Base-by-base conservation (phyloP, 2,888 invertebrate species). In the Alcis repandata region DNA sequence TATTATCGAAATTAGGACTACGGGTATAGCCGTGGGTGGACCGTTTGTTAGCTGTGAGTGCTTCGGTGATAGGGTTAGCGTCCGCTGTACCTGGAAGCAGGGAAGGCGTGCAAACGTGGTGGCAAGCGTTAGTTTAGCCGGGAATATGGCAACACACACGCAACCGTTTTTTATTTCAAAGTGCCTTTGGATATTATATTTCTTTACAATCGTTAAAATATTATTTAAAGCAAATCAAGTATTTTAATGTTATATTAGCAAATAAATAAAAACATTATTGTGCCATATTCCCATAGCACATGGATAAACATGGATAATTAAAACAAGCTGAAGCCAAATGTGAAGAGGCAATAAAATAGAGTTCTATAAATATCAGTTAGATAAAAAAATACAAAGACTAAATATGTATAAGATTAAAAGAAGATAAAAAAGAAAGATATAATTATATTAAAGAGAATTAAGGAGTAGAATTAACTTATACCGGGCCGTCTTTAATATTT, bases 11-110 rank as follows among this genome's bases (percentile, higher is more conserved):
- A 64, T 86, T 89, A 0, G 79, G 68, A 61, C 73, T 85, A 71
- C 92, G 85, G 48, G 89, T 80, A 71, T 84, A 92, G 63, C 85
- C 85, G 79, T 87, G 85, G 56, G 81, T 63, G 15, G 82, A 74
- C 59, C 87, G 79, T 75, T 83, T 85, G 82, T 81, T 84, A 71
- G 84, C 70, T 20, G 84, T 63, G 20, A 70, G 67, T 11, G 66
- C 76, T 74, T 79, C 69, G 19, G 20, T 38, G 32, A 40, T 43
- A 1, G 48, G 15, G 69, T 72, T 79, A 73, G 75, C 74, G 60
- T 73, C 72, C 15, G 71, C 68, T 67, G 80, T 86, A 90, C 90
- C 90, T 89, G 88, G 62, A 84, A 86, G 67, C 57, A 69, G 49
- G 43, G 49, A 43, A 43, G 56, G 73, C 63, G 72, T 68, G 73